Evolutionary conservation across 2,113 vertebrate genomes (phyloP).

Genomic region (Psittacula cyanocephala): DNA sequence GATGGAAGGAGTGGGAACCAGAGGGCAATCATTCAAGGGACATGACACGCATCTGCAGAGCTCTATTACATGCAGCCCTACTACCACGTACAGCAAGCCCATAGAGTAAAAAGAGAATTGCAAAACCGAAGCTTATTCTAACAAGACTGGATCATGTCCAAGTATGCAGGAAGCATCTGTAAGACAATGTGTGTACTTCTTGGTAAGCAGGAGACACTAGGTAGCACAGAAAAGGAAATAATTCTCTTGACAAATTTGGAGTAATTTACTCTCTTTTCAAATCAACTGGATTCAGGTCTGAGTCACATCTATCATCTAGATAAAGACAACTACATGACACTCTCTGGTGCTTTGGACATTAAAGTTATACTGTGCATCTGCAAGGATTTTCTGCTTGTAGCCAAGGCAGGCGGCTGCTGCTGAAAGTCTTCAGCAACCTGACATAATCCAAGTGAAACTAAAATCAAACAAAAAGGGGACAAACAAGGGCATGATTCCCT

Average conservation of each 20-base stretch:
- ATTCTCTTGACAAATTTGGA: background rate
- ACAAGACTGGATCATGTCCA: background rate
- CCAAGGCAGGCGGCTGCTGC: background rate
- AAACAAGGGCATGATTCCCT: background rate
- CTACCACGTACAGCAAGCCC: background rate
- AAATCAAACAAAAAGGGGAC: background rate
- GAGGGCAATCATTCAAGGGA: background rate
- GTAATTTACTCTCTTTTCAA: background rate
- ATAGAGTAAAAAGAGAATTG: background rate
- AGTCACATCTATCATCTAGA: background rate
- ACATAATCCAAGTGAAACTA: background rate
- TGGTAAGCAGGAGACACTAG: background rate
- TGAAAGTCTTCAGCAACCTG: background rate
- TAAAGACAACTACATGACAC: background rate
- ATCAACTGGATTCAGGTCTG: background rate
- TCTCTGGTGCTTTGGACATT: rapidly evolving
- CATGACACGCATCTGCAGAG: background rate
- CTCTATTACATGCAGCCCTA: background rate
- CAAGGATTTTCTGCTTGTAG: background rate
- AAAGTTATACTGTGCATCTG: background rate
- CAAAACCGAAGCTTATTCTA: background rate
- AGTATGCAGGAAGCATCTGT: background rate
- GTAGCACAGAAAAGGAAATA: background rate
- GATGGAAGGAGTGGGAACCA: background rate
- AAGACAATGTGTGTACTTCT: too few relatives aligned